Evolutionary conservation across 2,888 invertebrate genomes (phyloP).

Genomic region (Aphodius sticticus): DNA sequence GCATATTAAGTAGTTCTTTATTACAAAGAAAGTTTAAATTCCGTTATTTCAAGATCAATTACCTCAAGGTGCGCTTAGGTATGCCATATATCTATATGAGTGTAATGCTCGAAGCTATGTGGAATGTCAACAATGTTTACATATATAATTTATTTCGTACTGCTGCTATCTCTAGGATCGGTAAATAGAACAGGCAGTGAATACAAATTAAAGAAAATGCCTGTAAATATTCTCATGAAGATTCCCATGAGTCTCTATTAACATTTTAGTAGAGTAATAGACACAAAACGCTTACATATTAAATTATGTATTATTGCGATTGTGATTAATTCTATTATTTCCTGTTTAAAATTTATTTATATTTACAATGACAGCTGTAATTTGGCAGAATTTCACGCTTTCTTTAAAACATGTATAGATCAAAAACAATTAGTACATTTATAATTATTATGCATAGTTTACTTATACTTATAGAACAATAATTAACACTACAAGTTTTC

Average conservation of each 20-base stretch:
- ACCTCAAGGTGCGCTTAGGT: not conserved
- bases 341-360: not conserved
- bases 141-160: not conserved
- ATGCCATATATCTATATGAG: not conserved
- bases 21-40: not conserved
- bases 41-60: not conserved
- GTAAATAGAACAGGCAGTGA: no score
- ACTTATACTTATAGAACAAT: no score
- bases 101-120: not conserved
- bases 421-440: not conserved
- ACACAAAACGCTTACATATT: no score
- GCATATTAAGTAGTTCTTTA: not conserved
- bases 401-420: not conserved
- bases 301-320: not conserved
- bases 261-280: no score
- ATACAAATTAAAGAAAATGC: constrained; percentile 1
- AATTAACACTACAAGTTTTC: no score
- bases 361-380: not conserved
- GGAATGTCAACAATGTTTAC: constrained; percentile 14
- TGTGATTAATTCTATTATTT: not conserved
- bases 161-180: no score
- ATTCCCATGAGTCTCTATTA: no score
- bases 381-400: not conserved
- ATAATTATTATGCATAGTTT: no score
- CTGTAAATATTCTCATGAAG: not conserved